These are phyloP conservation scores for Chlorospingus semifuscus DNA, from an alignment of 2,797 vertebrate genomes.

Conservation along the genomic window DNA sequence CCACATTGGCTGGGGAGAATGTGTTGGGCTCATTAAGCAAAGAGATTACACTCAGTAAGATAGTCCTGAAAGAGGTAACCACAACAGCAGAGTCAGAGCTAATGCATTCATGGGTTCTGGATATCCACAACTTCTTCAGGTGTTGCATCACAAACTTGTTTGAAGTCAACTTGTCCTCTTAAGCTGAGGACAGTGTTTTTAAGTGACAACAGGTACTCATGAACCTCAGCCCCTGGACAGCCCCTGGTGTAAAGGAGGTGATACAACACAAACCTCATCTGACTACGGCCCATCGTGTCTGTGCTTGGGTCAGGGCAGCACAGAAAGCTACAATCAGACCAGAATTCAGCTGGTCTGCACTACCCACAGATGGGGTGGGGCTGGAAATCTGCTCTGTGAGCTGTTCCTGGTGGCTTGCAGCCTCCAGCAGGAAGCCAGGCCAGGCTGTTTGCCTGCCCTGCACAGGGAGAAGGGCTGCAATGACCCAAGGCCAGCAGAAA, in stretches of 20 bases:
- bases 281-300: neutral
- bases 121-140: neutral
- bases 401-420: neutral
- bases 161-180: neutral
- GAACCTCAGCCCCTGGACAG: neutral
- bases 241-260: rapidly evolving
- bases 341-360: neutral
- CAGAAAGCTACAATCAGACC: neutral
- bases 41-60: constrained; percentile 96
- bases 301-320: neutral
- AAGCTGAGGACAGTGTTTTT: neutral
- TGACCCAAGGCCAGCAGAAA: no score
- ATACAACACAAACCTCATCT: neutral
- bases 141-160: neutral
- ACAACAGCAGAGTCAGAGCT: constrained; percentile 3
- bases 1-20: constrained; percentile 96
- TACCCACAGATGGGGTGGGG: no score
- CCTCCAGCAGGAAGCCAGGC: neutral
- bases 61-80: constrained; percentile 82
- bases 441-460: neutral
- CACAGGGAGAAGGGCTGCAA: neutral
- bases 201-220: neutral
- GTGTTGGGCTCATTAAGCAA: constrained; percentile 99
- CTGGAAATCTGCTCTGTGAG: neutral
- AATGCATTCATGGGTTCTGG: neutral